Evolutionary conservation across 2,113 vertebrate species (phyloP).

Genomic region (Dryoscopus gambensis): DNA sequence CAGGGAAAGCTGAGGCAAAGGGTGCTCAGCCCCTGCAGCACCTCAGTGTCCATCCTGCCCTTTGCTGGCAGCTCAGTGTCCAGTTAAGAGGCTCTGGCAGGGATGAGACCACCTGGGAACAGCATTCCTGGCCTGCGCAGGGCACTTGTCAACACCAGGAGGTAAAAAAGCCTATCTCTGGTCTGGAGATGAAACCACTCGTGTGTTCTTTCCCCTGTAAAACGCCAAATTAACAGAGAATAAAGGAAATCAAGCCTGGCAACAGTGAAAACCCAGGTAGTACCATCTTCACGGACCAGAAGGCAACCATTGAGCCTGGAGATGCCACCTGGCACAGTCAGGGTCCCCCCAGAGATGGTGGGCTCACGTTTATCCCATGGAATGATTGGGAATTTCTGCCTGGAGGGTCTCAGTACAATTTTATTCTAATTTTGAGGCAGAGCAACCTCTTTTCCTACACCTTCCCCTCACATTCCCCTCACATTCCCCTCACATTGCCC

Average conservation of each 20-base stretch:
- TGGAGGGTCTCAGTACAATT: neutral
- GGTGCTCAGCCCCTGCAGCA: neutral
- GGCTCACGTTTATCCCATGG: neutral
- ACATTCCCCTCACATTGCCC: neutral
- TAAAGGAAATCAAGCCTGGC: neutral
- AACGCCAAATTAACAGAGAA: neutral
- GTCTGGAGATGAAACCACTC: neutral
- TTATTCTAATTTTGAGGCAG: neutral
- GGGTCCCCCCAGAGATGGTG: accelerated
- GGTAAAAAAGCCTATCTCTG: neutral
- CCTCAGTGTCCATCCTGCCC: neutral
- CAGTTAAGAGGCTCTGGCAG: neutral
- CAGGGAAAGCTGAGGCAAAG: neutral
- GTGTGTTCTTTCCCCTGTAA: neutral
- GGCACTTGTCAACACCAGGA: accelerated
- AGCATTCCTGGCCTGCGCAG: accelerated
- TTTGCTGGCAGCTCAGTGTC: accelerated
- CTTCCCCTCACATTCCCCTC: neutral
- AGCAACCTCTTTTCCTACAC: neutral
- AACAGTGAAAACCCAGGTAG: accelerated
- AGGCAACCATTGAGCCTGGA: neutral
- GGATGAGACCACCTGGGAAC: neutral
- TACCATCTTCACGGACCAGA: neutral
- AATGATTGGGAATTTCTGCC: neutral
- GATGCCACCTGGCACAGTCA: neutral